Base-by-base conservation (phyloP, 2,113 vertebrate species). In the Pycnonotus jocosus region DNA sequence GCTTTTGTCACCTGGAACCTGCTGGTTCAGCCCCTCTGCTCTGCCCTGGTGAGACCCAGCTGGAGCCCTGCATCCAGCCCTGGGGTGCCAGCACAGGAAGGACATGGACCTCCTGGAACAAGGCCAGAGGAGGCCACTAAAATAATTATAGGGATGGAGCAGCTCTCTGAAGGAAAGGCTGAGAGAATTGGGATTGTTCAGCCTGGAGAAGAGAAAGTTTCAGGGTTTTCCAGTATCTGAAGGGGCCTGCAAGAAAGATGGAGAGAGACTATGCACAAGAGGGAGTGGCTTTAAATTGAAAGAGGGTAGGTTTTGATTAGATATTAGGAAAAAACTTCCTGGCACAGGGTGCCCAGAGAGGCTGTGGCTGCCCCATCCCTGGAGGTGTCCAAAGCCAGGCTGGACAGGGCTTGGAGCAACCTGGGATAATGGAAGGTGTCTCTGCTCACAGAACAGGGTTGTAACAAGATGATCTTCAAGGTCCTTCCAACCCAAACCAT, bases 401-500 rank as follows among this genome's bases (percentile, higher is more conserved):
- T 61, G 69, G 51, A 20, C 0, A 0, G 7, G 15, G 31, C 15
- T 38, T 37, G 33, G 45, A 45, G 28, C 38, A 45, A 0, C 2
- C 33, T 60, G 69, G 47, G 14, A 1, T 2, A 13, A n/a, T 4
- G 47, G 21, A 15, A 76, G 25, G 4, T 22, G 70, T 12, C 62
- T n/a, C 47, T 76, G 40, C 40, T 24, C n/a, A 42, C 40, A 47
- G 27, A 25, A 45, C 3, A 0, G 16, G 30, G 8, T 9, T 25
- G 30, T 13, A 76, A 69, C 24, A 7, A 31, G 7, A 40, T 68
- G 25, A 27, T 76, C 17, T 54, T 76, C 48, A 54, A 42, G 21
- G 17, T 69, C 40, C n/a, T 69, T 82, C 25, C 70, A 69, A 35
- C 15, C 27, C 31, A 57, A 81, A 51, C 21, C 31, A 33, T 35